A percentile compares a stretch with the other conserved stretches of the same genome.
These are phyloP conservation scores for Drosophila nasuta DNA, from an alignment of 1,140 invertebrate species.

Conservation along the genomic window DNA sequence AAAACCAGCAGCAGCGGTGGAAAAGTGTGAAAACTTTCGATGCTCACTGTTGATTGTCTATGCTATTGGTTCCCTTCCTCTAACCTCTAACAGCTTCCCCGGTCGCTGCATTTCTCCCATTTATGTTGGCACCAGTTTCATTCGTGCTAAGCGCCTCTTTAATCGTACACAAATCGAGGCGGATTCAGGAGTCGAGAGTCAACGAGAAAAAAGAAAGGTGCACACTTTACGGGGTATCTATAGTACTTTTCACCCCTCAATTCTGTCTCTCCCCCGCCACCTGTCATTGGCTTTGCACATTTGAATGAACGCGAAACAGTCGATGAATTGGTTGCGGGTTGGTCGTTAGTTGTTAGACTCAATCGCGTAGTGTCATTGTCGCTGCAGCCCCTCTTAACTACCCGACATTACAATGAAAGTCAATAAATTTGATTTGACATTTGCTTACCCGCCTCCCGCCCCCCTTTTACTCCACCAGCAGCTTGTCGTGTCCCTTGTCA, in stretches of 20 bases:
- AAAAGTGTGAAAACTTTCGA: slow-evolving; percentile 28
- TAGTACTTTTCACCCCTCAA: background rate
- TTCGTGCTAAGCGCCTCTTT: slow-evolving; percentile 64
- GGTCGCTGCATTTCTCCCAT: too few species aligned
- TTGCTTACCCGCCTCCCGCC: slow-evolving; percentile 41
- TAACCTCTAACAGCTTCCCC: background rate
- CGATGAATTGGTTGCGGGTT: slow-evolving; percentile 34
- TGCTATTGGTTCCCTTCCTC: slow-evolving; percentile 12
- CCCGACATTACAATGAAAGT: slow-evolving; percentile 73
- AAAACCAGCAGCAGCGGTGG: slow-evolving; percentile 4
- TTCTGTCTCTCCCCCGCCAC: too few species aligned
- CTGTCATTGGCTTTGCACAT: slow-evolving; percentile 80
- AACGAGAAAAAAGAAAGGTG: slow-evolving; percentile 62
- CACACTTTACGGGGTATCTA: slow-evolving; percentile 24
- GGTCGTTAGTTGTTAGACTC: slow-evolving; percentile 29
- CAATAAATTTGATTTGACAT: slow-evolving; percentile 84
- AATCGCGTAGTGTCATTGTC: slow-evolving; percentile 45
- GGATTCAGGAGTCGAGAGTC: background rate
- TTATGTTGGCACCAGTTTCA: slow-evolving; percentile 16
- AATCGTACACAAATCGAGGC: slow-evolving; percentile 60
- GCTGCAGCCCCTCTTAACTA: slow-evolving; percentile 16
- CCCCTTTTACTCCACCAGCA: too few species aligned
- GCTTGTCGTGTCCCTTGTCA: too few species aligned
- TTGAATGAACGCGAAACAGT: slow-evolving; percentile 72
- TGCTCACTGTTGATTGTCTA: slow-evolving; percentile 60